A percentile compares a stretch with the other conserved stretches of the same genome.
Evolutionary conservation across 2,888 invertebrate genomes (phyloP).

Genomic region (Tubulanus polymorphus): DNA sequence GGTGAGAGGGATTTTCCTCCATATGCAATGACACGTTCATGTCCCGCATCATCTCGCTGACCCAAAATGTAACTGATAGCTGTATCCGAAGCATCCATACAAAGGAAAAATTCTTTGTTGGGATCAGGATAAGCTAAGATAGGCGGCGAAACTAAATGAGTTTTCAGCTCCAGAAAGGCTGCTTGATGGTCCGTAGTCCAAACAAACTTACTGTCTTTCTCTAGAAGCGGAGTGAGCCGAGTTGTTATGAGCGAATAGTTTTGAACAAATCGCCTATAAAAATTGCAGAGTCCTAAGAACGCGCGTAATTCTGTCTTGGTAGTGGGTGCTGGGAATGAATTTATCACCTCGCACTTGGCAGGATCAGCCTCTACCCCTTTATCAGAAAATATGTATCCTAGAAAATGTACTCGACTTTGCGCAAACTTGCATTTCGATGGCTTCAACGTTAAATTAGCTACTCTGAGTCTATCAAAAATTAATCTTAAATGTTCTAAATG

Average conservation of each 20-base stretch:
- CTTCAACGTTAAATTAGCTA: constrained; percentile 20
- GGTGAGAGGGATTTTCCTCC: constrained; percentile 18
- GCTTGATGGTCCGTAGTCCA: constrained; percentile 35
- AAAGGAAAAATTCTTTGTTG: constrained; percentile 14
- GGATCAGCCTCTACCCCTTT: constrained; percentile 19
- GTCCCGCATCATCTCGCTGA: constrained; percentile 17
- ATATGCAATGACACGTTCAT: constrained; percentile 19
- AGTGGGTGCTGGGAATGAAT: constrained; percentile 12
- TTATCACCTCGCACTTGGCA: constrained; percentile 12
- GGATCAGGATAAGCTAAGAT: constrained; percentile 23
- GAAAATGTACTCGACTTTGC: constrained; percentile 15
- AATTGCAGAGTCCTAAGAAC: constrained; percentile 34
- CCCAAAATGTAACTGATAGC: constrained; percentile 23
- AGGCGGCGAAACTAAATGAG: constrained; percentile 20
- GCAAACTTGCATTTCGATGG: constrained; percentile 23
- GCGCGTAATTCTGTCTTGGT: constrained; percentile 10
- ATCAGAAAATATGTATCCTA: constrained; percentile 21
- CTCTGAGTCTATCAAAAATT: constrained; percentile 18
- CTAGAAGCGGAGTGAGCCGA: constrained; percentile 36
- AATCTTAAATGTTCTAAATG: constrained; percentile 18
- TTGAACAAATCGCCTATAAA: constrained; percentile 47
- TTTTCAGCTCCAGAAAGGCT: constrained; percentile 38
- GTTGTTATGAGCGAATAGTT: constrained; percentile 28
- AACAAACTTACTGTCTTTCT: constrained; percentile 27
- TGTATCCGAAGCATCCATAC: constrained; percentile 20